Evolutionary conservation across 92 coral and sea anemone genomes (phyloP), one percentile per base, ranked within the genome.

Genomic region (Zoanthus solanderi): DNA sequence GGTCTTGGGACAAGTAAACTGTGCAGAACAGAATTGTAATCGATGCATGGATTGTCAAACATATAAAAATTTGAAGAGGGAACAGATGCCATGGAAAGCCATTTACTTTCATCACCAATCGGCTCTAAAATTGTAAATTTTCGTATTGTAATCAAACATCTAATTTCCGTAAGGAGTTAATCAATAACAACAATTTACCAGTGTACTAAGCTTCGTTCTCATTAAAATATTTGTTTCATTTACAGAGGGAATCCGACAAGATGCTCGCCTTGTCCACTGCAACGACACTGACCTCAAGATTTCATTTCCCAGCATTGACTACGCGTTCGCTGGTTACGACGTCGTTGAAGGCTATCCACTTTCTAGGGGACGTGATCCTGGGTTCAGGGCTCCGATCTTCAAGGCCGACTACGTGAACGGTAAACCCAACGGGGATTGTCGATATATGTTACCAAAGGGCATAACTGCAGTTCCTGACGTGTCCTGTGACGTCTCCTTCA

Each of bases 301-400:
- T 45, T 79, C 90, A 11, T 88, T 88, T 71, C 80, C 91, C 29
- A 78, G 81, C 78, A 32, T 88, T 42, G 91, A 88, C 72, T 88
- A 88, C 61, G 91, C 86, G 9, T 71, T 88, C 34, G 18, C 76
- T 9, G 87, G 87, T 48, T 88, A 88, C 31, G 91, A 88, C 56
- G 71, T 88, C 61, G 84, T 88, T 34, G 71, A 88, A 88, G 91
- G 91, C 23, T 88, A 78, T 72, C 91, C 91, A 7, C 81, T 79
- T 32, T 34, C 91, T 67, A 72, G 68, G 58, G 91, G 83, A 34
- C 91, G 78, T 74, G 91, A 88, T 60, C 91, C 91, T 2, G 91
- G 91, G 48, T 83, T 88, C 78, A 58, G 50, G 63, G 75, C 48
- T 65, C 65, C 77, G 47, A 88, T 88, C 13, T 88, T 88, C n/a